These are phyloP conservation scores for Chaetodon trifascialis DNA, from an alignment of 2,113 vertebrate genomes.

Conservation along the genomic window DNA sequence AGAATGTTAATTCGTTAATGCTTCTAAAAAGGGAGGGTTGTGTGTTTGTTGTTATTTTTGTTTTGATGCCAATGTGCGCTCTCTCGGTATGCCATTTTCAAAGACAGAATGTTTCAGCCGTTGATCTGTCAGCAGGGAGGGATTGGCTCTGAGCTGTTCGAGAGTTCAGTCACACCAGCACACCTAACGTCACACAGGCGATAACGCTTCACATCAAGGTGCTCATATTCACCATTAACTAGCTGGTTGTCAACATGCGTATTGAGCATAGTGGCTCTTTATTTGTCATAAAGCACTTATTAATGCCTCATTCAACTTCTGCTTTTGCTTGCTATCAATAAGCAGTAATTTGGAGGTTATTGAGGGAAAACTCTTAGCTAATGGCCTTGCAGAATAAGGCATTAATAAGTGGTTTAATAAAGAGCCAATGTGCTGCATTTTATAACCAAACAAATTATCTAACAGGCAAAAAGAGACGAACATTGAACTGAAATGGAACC, in stretches of 20 bases:
- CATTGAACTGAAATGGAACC: not conserved
- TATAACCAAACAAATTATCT: not conserved
- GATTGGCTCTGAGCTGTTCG: not conserved
- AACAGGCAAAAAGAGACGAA: not conserved
- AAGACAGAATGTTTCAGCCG: not conserved
- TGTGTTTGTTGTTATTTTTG: not conserved
- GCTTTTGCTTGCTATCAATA: too few species aligned
- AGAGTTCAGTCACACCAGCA: not conserved
- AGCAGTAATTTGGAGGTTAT: too few species aligned
- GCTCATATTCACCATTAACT: too few species aligned
- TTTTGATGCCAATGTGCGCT: conserved; percentile 6
- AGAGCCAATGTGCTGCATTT: too few species aligned
- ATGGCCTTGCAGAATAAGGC: too few species aligned
- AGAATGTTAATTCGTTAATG: conserved; percentile 31
- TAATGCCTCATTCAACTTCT: too few species aligned
- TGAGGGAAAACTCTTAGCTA: too few species aligned
- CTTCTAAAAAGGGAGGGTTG: not conserved
- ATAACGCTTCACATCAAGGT: too few species aligned
- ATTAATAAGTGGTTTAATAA: too few species aligned
- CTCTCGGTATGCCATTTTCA: not conserved
- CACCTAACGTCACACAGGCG: not conserved
- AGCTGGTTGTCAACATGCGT: too few species aligned
- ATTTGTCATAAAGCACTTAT: too few species aligned
- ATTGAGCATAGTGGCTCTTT: too few species aligned
- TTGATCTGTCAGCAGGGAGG: not conserved